Conservation (phyloP, 2,113 vertebrate species). For the Entomyzon cyanotis region DNA sequence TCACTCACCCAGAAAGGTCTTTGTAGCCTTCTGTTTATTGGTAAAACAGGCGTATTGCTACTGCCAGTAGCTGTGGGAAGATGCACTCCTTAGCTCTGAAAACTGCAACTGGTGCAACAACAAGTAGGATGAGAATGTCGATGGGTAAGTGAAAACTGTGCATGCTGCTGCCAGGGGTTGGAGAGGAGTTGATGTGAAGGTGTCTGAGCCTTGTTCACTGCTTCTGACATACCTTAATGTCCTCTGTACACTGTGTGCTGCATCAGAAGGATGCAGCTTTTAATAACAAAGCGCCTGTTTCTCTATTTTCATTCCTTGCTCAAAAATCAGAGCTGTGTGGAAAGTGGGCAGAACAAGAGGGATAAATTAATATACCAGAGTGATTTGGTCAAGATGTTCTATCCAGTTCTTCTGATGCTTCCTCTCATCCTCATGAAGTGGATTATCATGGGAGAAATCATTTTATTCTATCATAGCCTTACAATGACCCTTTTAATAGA, state of each 20-base stretch:
- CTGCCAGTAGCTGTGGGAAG: not conserved
- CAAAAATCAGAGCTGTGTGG: not conserved
- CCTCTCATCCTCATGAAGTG: not conserved
- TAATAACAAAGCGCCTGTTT: not conserved
- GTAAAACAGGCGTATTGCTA: not conserved
- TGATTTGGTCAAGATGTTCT: not conserved
- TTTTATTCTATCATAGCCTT: not conserved
- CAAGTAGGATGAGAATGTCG: not conserved
- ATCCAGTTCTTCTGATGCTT: not conserved
- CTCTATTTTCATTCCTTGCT: not conserved
- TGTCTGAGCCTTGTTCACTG: not conserved
- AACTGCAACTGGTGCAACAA: fast-evolving
- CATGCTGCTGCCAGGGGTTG: not conserved
- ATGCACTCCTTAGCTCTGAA: not conserved
- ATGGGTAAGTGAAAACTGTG: not conserved
- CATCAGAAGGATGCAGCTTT: not conserved
- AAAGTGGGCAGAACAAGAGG: not conserved
- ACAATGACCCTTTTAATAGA: not conserved
- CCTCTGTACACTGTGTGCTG: not conserved
- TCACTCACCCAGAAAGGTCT: not conserved
- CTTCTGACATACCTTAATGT: not conserved
- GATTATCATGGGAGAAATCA: not conserved
- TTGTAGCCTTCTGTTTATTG: not conserved
- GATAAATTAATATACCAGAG: not conserved
- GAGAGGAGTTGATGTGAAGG: not conserved